Evolutionary conservation across 2,113 vertebrate genomes (phyloP).

Genomic region (Psilopogon haemacephalus): DNA sequence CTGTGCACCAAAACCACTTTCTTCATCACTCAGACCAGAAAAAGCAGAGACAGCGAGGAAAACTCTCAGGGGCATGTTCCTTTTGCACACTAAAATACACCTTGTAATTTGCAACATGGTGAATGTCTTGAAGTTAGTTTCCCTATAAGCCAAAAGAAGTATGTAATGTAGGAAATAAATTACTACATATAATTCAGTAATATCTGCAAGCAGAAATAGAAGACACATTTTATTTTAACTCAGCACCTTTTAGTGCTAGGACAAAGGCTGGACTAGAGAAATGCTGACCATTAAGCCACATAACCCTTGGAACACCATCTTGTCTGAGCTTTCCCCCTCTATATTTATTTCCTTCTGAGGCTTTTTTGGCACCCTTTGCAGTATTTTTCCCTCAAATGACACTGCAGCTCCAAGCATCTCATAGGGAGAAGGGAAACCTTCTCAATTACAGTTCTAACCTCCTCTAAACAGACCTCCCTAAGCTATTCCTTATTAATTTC

Average conservation of each 20-base stretch:
- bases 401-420: not conserved
- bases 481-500: slow-evolving; percentile 40
- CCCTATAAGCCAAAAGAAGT: not conserved
- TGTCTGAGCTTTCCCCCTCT: not conserved
- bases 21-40: not conserved
- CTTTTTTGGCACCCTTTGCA: slow-evolving; percentile 31
- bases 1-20: not conserved
- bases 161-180: not conserved
- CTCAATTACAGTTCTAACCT: slow-evolving; percentile 7
- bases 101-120: not conserved
- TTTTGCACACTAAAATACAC: not conserved
- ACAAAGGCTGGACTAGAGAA: not conserved
- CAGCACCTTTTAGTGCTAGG: not conserved
- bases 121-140: not conserved
- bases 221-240: not conserved
- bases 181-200: not conserved
- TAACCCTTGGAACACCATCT: slow-evolving; percentile 20
- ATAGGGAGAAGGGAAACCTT: not conserved
- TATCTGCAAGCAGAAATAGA: not conserved
- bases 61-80: rapidly evolving
- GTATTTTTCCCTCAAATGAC: not conserved
- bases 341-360: not conserved
- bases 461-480: slow-evolving; percentile 5
- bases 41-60: not conserved
- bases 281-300: not conserved